phyloP scores from a whole-genome alignment of 2,888 invertebrate genomes.

The Mamestra brassicae region DNA sequence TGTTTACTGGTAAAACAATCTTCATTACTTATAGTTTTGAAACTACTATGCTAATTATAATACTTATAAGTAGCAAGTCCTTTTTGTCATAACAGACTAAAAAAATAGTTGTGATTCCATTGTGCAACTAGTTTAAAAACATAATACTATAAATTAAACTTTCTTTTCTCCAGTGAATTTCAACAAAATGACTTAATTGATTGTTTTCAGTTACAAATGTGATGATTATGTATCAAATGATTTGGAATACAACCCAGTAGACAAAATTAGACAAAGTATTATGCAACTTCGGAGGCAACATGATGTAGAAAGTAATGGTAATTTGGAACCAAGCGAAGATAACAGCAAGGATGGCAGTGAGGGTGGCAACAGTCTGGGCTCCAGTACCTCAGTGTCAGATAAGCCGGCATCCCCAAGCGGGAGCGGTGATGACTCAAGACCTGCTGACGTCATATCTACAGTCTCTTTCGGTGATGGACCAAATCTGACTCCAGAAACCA shows the following conservation, averaged over 20 bases:
- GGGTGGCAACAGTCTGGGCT: conserved; percentile 67
- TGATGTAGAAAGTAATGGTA: conserved; percentile 69
- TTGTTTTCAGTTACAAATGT: conserved; percentile 93
- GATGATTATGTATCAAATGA: conserved; percentile 95
- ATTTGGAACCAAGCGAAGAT: conserved; percentile 74
- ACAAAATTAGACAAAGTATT: conserved; percentile 90
- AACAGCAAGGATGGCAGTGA: conserved; percentile 75
- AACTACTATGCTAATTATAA: neutral
- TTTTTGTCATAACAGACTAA: conserved; percentile 6
- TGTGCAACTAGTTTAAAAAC: neutral
- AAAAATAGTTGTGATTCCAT: conserved; percentile 11
- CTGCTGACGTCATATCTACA: conserved; percentile 66
- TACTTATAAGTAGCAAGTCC: neutral
- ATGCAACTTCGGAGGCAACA: conserved; percentile 76
- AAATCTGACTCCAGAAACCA: conserved; percentile 69
- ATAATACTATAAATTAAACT: neutral
- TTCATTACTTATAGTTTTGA: neutral
- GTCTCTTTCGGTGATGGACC: conserved; percentile 73
- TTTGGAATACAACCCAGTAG: conserved; percentile 89
- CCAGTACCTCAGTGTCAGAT: conserved; percentile 63
- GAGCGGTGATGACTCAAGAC: conserved; percentile 68
- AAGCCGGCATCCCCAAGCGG: conserved; percentile 66
- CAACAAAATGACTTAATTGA: neutral
- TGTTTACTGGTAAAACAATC: conserved; percentile 93
- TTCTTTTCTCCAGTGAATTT: neutral